Base-by-base conservation (phyloP, 2,797 vertebrate species). In the Urocyon cinereoargenteus region DNA sequence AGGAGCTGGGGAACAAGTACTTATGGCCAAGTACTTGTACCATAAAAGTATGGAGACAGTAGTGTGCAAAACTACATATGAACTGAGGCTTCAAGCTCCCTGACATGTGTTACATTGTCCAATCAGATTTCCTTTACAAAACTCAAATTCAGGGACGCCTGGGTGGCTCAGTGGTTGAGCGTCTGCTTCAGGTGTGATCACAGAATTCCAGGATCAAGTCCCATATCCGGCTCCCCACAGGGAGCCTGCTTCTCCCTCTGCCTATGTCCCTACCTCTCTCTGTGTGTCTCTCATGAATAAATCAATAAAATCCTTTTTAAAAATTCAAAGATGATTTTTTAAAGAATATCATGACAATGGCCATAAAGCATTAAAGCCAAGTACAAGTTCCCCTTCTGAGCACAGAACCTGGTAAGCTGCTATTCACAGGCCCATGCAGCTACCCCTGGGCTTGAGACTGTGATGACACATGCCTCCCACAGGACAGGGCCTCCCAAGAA, bases 61-160 rank as follows among this genome's bases (percentile, higher is more conserved):
- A 12, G 24, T 16, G 1, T 36, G 4, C 2, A 21, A 8, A 14
- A 51, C 16, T 16, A 64, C 5, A 34, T 10, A 2, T 11, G 10
- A 49, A 59, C 2, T 49, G 13, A 28, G 9, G 6, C 11, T 49
- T 28, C 49, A 61, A 90, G 26, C 1, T 0, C 28, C 19, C 1
- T n/a, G 6, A 1, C 2, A 26, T 28, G 36, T 28, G 3, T 5
- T 86, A 9, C 1, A 21, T 21, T 12, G 8, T 53, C 31, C 8
- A 90, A 0, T 73, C 16, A 9, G 19, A 53, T 55, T 68, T 92
- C 16, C 59, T 53, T 61, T 55, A 62, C 19, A 51, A 94, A 84
- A 92, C 31, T 1, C 22, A 86, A 40, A 66, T 68, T 45, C 40
- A 45, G 40, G 40, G 40, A 45, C 1, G 40, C 40, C 40, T 45